Conservation (phyloP, 2,888 invertebrate genomes). For the Polymixis flavicincta region DNA sequence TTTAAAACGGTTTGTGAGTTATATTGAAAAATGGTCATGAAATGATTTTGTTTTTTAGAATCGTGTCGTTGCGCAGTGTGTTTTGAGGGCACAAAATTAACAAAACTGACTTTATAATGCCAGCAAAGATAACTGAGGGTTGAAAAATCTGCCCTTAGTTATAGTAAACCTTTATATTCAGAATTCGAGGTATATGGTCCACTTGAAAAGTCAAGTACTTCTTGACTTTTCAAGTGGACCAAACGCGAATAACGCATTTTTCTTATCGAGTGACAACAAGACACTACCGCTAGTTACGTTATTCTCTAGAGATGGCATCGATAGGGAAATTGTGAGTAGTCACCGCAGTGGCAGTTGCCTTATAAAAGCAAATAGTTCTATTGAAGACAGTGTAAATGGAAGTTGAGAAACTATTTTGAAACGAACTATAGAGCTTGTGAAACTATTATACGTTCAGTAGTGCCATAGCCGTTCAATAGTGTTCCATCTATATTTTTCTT, state of each 20-base stretch:
- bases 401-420: not conserved
- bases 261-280: constrained; percentile 23
- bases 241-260: not conserved
- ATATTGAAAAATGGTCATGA: not conserved
- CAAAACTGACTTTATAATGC: no score
- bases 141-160: no score
- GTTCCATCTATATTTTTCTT: no score
- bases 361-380: constrained; percentile 29
- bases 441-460: not conserved
- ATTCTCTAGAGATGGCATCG: constrained; percentile 46
- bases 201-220: no score
- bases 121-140: no score
- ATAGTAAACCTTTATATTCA: not conserved
- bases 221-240: not conserved
- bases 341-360: constrained; percentile 12
- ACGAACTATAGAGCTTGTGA: not conserved
- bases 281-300: constrained; percentile 22
- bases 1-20: not conserved
- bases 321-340: constrained; percentile 53
- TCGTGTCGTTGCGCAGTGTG: not conserved
- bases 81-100: not conserved
- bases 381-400: not conserved
- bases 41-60: not conserved
- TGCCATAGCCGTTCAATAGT: no score
- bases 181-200: no score